Percentiles rank a stretch among this genome's conserved stretches.
These are phyloP conservation scores for Acanthosepion esculentum DNA, from an alignment of 2,888 invertebrate species.

Conservation along the genomic window DNA sequence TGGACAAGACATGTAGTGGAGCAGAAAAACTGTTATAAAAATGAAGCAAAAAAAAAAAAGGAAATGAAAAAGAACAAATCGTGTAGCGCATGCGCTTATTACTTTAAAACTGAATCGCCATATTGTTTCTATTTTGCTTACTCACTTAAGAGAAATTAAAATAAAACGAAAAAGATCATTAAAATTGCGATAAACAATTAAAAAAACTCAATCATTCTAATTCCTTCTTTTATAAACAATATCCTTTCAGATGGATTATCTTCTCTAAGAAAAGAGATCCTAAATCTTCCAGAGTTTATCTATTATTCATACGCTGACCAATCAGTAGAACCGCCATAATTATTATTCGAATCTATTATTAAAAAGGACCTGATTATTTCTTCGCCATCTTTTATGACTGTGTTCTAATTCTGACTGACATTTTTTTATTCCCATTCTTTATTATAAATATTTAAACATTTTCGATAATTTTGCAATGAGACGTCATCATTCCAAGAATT, in stretches of 20 bases:
- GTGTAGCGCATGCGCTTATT: neutral
- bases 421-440: too few relatives aligned
- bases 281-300: neutral
- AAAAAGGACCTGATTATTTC: neutral
- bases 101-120: neutral
- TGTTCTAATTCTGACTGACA: neutral
- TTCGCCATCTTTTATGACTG: neutral
- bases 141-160: neutral
- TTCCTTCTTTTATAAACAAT: neutral
- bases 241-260: neutral
- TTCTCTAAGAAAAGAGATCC: neutral
- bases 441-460: neutral
- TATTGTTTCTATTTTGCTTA: neutral
- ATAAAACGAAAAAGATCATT: neutral
- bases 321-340: neutral
- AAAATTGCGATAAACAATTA: neutral
- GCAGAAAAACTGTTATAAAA: neutral
- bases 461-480: constrained; percentile 16
- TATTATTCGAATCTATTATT: neutral
- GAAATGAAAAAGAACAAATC: neutral
- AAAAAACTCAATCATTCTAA: neutral
- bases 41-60: neutral
- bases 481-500: too few relatives aligned
- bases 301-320: neutral
- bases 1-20: neutral